These are phyloP conservation scores for Stenopsyche tienmushanensis DNA, from an alignment of 1,140 invertebrate species.

Conservation along the genomic window DNA sequence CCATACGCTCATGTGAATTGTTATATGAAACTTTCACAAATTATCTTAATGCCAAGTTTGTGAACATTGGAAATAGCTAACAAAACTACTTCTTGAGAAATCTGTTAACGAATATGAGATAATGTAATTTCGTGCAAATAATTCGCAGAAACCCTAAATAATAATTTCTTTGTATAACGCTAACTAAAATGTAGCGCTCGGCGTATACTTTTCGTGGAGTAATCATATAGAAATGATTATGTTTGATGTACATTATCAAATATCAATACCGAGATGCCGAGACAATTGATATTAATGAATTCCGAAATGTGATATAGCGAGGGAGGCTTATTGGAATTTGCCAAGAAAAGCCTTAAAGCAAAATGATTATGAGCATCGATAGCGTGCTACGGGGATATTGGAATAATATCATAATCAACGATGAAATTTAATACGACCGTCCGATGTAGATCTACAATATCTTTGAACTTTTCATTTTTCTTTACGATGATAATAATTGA, in stretches of 20 bases:
- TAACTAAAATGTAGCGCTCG: too few species aligned
- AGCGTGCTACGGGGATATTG: too few species aligned
- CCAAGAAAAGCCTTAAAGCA: too few species aligned
- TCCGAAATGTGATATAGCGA: slow-evolving; percentile 12
- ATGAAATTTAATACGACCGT: too few species aligned
- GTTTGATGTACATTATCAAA: slow-evolving; percentile 6
- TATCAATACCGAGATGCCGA: slow-evolving; percentile 17
- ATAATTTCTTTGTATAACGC: too few species aligned
- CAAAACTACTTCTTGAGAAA: neutral
- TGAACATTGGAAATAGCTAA: neutral
- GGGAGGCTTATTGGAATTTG: too few species aligned
- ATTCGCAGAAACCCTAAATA: too few species aligned
- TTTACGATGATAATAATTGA: too few species aligned
- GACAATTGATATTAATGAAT: slow-evolving; percentile 24
- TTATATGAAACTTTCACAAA: slow-evolving; percentile 12
- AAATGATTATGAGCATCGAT: too few species aligned
- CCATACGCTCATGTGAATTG: slow-evolving; percentile 31
- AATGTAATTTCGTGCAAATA: neutral
- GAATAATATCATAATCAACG: too few species aligned
- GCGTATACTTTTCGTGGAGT: neutral
- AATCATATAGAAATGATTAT: neutral
- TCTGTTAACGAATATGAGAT: neutral
- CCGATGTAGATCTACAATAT: too few species aligned
- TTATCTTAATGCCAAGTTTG: slow-evolving; percentile 12
- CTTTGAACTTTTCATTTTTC: too few species aligned